Evolutionary conservation across 2,113 vertebrate genomes (phyloP).

Genomic region (Notechis scutatus): DNA sequence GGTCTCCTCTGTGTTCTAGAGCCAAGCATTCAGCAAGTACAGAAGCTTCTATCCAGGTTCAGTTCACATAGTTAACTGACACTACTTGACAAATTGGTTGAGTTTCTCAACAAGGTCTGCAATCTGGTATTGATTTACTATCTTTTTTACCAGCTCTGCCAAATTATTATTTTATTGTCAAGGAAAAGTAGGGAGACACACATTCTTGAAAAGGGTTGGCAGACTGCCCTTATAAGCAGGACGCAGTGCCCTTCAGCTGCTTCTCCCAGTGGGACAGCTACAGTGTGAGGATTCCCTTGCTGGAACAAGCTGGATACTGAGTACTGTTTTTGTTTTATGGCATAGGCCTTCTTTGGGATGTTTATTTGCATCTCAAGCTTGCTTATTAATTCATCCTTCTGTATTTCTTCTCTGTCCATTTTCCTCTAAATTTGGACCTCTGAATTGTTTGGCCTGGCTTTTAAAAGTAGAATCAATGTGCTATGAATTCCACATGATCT

Average conservation of each 20-base stretch:
- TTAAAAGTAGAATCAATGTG: neutral
- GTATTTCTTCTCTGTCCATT: no score
- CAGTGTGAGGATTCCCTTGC: slow-evolving; percentile 62
- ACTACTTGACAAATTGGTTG: slow-evolving; percentile 62
- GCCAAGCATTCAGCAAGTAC: slow-evolving; percentile 37
- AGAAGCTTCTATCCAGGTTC: slow-evolving; percentile 38
- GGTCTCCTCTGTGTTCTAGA: slow-evolving; percentile 34
- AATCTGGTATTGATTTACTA: slow-evolving; percentile 69
- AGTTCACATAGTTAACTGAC: slow-evolving; percentile 46
- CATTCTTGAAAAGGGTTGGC: slow-evolving; percentile 64
- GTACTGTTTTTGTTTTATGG: slow-evolving; percentile 24
- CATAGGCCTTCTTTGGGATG: slow-evolving; percentile 1
- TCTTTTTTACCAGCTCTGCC: slow-evolving; percentile 62
- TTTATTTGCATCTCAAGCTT: slow-evolving; percentile 19
- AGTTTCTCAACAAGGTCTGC: slow-evolving; percentile 54
- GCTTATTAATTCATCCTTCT: neutral
- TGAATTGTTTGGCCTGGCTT: neutral
- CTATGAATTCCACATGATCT: neutral
- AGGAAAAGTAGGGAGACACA: slow-evolving; percentile 66
- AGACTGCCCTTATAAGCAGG: slow-evolving; percentile 59
- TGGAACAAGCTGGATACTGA: slow-evolving; percentile 27
- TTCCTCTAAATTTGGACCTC: neutral
- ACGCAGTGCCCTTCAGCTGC: slow-evolving; percentile 51
- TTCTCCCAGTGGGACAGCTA: slow-evolving; percentile 65
- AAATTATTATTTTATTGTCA: slow-evolving; percentile 70